Evolutionary conservation across 2,113 vertebrate species (phyloP).

Genomic region (Pituophis catenifer): DNA sequence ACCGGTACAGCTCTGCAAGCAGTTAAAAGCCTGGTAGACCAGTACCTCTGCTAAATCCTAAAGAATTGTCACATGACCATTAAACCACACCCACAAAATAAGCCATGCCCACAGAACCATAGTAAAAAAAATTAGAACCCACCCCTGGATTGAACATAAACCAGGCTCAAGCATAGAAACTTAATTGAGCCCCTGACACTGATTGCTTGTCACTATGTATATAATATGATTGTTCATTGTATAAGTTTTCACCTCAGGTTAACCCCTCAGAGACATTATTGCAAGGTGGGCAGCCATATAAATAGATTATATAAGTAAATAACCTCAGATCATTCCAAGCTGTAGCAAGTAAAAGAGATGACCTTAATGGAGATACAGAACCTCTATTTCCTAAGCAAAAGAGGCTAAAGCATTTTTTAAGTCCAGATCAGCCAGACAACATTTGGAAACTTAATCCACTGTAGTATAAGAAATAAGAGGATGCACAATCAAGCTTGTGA

Average conservation of each 20-base stretch:
- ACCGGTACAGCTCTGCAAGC: too few species aligned
- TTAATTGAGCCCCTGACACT: background rate
- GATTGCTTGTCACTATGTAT: background rate
- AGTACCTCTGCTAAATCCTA: too few species aligned
- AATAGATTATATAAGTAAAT: background rate
- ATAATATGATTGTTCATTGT: background rate
- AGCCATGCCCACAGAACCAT: too few species aligned
- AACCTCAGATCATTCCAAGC: background rate
- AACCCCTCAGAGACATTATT: background rate
- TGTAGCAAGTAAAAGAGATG: background rate
- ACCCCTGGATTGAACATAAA: background rate
- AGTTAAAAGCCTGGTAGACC: too few species aligned
- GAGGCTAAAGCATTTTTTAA: background rate
- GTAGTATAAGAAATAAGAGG: background rate
- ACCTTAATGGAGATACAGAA: background rate
- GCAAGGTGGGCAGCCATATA: background rate
- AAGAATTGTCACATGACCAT: too few species aligned
- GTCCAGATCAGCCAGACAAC: background rate
- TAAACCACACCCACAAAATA: too few species aligned
- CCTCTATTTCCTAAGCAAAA: background rate
- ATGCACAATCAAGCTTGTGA: background rate
- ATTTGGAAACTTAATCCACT: background rate
- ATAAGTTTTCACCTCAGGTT: background rate
- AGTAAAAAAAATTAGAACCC: too few species aligned
- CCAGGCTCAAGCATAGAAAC: background rate